Evolutionary conservation across 2,888 invertebrate genomes (phyloP).

Genomic region (Scaptomyza polygonia): DNA sequence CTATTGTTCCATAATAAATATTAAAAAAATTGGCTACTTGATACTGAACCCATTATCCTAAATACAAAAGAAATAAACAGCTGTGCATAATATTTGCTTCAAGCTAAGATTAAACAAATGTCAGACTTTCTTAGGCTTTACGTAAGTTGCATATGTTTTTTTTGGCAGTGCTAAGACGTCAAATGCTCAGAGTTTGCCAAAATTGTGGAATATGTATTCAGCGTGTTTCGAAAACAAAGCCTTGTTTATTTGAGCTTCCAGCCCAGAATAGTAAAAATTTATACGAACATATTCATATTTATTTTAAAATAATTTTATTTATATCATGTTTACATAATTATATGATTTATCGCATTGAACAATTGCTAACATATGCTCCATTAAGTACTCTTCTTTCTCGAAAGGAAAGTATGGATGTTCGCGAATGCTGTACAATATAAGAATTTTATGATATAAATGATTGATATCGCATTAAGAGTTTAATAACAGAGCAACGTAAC

Average conservation of each 20-base stretch:
- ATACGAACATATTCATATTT: slow-evolving; percentile 24
- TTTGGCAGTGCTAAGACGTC: slow-evolving; percentile 36
- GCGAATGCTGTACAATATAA: slow-evolving; percentile 84
- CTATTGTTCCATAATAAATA: slow-evolving; percentile 50
- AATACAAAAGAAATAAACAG: slow-evolving; percentile 42
- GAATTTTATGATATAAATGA: slow-evolving; percentile 4
- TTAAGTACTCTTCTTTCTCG: slow-evolving; percentile 86
- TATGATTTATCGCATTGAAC: slow-evolving; percentile 6
- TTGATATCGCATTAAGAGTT: not conserved
- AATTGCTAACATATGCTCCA: not conserved
- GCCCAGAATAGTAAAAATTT: slow-evolving; percentile 6
- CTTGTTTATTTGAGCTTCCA: slow-evolving; percentile 42
- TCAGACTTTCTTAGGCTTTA: slow-evolving; percentile 50
- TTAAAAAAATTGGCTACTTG: slow-evolving; percentile 11
- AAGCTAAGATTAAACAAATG: slow-evolving; percentile 59
- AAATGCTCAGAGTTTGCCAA: slow-evolving; percentile 24
- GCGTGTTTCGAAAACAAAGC: slow-evolving; percentile 39
- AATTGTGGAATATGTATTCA: slow-evolving; percentile 21
- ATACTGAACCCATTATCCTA: slow-evolving; percentile 11
- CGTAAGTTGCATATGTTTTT: slow-evolving; percentile 44
- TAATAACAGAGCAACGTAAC: not conserved
- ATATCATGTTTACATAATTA: slow-evolving; percentile 8
- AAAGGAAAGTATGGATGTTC: slow-evolving; percentile 88
- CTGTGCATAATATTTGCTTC: slow-evolving; percentile 70
- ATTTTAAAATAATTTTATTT: slow-evolving; percentile 24